Evolutionary conservation across 2,113 vertebrate species (phyloP).

Genomic region (Charadrius vociferus): DNA sequence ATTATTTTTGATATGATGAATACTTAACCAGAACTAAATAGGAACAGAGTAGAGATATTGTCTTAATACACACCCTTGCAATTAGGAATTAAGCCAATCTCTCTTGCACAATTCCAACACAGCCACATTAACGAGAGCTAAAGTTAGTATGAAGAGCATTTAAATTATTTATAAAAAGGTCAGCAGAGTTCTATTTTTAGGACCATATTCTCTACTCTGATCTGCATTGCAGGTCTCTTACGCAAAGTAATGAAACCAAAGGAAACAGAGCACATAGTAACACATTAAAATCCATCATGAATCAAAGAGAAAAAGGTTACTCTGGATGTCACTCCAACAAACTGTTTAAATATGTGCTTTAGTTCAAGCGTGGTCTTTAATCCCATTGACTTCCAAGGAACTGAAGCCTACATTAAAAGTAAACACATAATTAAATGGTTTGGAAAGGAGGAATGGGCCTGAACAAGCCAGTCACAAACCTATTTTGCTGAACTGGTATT

Average conservation of each 20-base stretch:
- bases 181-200: slow-evolving; percentile 65
- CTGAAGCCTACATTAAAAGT: not conserved
- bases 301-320: slow-evolving; percentile 3
- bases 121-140: slow-evolving; percentile 16
- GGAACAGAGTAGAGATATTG: not conserved
- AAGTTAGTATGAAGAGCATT: slow-evolving; percentile 55
- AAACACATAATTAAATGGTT: not conserved
- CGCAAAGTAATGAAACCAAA: not conserved
- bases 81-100: not conserved
- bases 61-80: not conserved
- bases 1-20: not conserved
- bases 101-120: not conserved
- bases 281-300: not conserved
- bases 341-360: not conserved
- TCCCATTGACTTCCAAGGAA: not conserved
- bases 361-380: not conserved
- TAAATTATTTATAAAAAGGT: slow-evolving; percentile 71
- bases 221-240: slow-evolving; percentile 63
- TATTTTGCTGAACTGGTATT: not conserved
- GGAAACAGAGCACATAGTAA: not conserved
- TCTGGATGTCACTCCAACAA: not conserved
- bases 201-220: slow-evolving; percentile 20
- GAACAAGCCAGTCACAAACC: not conserved
- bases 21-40: not conserved
- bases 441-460: not conserved